phyloP scores from a whole-genome alignment of 2,113 vertebrate genomes.

The Sorex araneus region DNA sequence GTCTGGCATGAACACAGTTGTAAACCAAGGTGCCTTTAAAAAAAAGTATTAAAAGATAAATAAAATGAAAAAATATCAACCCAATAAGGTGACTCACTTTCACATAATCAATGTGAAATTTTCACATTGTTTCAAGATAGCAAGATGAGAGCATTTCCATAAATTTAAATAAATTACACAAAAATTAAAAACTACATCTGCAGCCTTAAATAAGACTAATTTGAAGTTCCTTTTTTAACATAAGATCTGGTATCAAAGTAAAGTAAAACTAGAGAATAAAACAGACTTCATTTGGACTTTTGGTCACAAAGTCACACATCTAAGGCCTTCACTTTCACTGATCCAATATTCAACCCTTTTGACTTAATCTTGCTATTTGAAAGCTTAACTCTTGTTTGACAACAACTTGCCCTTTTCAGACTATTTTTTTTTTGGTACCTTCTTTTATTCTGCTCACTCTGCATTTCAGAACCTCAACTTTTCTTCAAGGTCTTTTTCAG shows the following conservation, averaged over 20 bases:
- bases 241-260: not conserved
- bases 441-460: not conserved
- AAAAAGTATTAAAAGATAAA: too few species aligned
- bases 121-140: too few species aligned
- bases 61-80: too few species aligned
- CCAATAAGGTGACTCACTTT: too few species aligned
- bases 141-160: too few species aligned
- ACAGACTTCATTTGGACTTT: not conserved
- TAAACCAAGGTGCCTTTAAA: too few species aligned
- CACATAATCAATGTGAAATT: too few species aligned
- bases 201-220: not conserved
- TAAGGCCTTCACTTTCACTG: not conserved
- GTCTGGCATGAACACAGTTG: too few species aligned
- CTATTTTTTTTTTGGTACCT: not conserved
- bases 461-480: conserved; percentile 4
- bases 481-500: conserved; percentile 6
- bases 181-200: too few species aligned
- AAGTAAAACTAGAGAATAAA: not conserved
- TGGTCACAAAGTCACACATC: not conserved
- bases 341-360: not conserved
- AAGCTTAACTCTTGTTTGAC: not conserved
- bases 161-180: too few species aligned
- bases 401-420: not conserved
- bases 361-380: not conserved
- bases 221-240: not conserved